phyloP scores from a whole-genome alignment of 2,888 invertebrate genomes.

The Cecidostiba fungosa region DNA sequence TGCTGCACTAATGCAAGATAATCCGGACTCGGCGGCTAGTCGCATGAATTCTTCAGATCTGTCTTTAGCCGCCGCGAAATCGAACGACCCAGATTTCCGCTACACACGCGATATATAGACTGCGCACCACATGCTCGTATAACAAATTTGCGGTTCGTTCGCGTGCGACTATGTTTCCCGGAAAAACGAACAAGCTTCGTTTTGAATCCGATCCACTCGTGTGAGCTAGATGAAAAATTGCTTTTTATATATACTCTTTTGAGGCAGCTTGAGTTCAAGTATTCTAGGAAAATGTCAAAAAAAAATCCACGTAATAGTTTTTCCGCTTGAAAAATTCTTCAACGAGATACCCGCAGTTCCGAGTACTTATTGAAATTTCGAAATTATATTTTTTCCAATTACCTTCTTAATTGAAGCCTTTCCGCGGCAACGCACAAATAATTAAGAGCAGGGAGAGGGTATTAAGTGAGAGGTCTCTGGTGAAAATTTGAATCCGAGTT shows the following conservation, averaged over 20 bases:
- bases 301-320: too few species aligned
- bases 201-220: not conserved
- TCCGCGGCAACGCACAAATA: not conserved
- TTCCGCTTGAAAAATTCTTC: not conserved
- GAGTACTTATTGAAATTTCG: too few species aligned
- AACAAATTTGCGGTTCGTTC: constrained; percentile 19
- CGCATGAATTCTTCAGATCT: not conserved
- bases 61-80: constrained; percentile 28
- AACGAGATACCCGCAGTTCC: too few species aligned
- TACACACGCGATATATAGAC: not conserved
- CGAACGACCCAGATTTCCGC: constrained; percentile 30
- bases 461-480: too few species aligned
- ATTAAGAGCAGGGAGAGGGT: too few species aligned
- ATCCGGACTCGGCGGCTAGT: not conserved
- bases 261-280: not conserved
- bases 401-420: not conserved
- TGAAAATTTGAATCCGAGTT: not conserved
- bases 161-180: not conserved
- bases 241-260: not conserved
- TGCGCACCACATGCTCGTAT: not conserved
- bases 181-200: not conserved
- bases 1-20: constrained; percentile 4
- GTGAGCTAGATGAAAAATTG: not conserved
- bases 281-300: not conserved
- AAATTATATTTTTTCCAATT: not conserved